Evolutionary conservation across 2,888 invertebrate genomes (phyloP), one percentile per base, ranked within the genome.

Genomic region (Tanaodytes sp.): DNA sequence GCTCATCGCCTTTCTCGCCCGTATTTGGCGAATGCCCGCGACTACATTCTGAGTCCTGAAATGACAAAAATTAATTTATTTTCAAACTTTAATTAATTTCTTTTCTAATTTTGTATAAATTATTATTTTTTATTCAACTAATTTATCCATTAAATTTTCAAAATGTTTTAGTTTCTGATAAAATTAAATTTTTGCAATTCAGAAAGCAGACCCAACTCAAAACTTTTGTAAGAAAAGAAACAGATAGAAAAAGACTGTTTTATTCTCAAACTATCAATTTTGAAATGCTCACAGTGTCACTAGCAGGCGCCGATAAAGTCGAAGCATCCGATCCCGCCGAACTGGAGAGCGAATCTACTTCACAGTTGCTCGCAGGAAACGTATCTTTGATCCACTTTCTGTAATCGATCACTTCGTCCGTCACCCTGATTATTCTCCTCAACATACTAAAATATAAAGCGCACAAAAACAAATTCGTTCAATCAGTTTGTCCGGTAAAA

Each of bases 391-490:
- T 89, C 90, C 91, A 91, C 66, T 86, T 85, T 54, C 93, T 87
- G 80, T 92, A 93, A 23, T 89, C 88, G 71, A 92, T 89, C 42
- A 98, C 97, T 87, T 96, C 95, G 86, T 97, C 96, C 40, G 97
- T 96, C 62, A 98, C 93, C 78, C 95, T 91, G 78, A 98, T 90
- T 76, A 98, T 93, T 78, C 97, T 91, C 33, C 96, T 97, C 77
- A 98, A 89, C 86, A 95, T 93, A 84, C 90, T 90, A 77, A 36
- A 79, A 81, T n/a, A n/a, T n/a, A n/a, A n/a, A n/a, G n/a, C n/a
- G n/a, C n/a, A n/a, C n/a, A n/a, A n/a, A n/a, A n/a, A n/a, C n/a
- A n/a, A n/a, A n/a, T n/a, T 23, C 18, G 11, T 39, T 39, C 11
- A 18, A 37, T 33, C n/a, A n/a, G n/a, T n/a, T n/a, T n/a, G n/a